Evolutionary conservation across 2,113 vertebrate species (phyloP), one percentile per base, ranked within the genome.

Genomic region (Empidonax traillii): DNA sequence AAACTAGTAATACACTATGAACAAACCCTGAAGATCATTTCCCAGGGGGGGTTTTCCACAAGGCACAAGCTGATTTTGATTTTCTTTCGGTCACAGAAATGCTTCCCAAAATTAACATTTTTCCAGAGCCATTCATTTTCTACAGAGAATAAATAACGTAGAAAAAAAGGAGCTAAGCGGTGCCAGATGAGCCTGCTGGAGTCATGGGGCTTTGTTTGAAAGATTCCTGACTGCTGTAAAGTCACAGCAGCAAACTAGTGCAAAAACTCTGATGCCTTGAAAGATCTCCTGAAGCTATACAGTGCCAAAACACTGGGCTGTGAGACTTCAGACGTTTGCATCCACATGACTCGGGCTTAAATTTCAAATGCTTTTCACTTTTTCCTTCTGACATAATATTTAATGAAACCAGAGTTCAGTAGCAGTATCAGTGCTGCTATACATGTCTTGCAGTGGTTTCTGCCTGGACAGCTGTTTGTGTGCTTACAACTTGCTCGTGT

Each of bases 121-220:
- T 94, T 95, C 74, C 86, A 92, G 79, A 96, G 82, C 87, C 87
- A 87, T 95, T 97, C 92, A 93, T 97, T 97, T 97, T 87, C 96
- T 88, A 82, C 84, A 88, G 95, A 97, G 94, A 95, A 94, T 87
- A 75, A 44, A 88, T 90, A 96, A 95, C 7, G 17, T 18, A 88
- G 89, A 74, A 91, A 91, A 91, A 91, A 92, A 85, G 67, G 58
- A 89, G 44, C 65, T 96, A 97, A 97, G 92, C 33, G 47, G 81
- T 87, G 96, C 95, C 97, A 97, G 96, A 98, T 96, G 96, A 97
- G 80, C 65, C 77, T 90, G 71, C 79, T 94, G 87, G 69, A 97
- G 94, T 89, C 87, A 75, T 4, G 17, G 80, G 75, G 75, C 76
- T 96, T 94, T 97, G 96, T 96, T 95, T 95, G 90, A 95, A 97